Evolutionary conservation across 2,113 vertebrate species (phyloP).

Genomic region (Nibea albiflora): DNA sequence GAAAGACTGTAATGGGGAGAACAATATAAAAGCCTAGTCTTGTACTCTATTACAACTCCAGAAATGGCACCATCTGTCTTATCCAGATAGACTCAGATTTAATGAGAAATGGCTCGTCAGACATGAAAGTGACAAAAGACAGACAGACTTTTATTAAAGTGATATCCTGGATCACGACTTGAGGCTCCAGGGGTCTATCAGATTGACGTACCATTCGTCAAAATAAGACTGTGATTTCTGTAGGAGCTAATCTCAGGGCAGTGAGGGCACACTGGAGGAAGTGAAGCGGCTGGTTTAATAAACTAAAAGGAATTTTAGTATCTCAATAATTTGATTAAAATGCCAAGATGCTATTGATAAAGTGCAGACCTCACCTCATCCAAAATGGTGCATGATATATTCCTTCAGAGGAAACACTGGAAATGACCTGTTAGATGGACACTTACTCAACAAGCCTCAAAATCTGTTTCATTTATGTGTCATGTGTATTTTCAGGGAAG

Average conservation of each 20-base stretch:
- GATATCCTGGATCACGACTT: not conserved
- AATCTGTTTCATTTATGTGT: not conserved
- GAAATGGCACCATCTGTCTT: not conserved
- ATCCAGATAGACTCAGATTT: not conserved
- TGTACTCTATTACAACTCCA: not conserved
- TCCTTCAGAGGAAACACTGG: not conserved
- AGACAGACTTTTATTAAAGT: not conserved
- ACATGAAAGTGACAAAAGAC: not conserved
- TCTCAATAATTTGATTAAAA: no score
- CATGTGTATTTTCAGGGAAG: constrained; percentile 76
- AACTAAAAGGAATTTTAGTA: no score
- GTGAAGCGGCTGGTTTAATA: no score
- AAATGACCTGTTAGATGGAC: not conserved
- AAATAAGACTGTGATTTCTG: not conserved
- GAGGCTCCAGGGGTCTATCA: not conserved
- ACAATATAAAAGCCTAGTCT: not conserved
- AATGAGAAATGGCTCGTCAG: not conserved
- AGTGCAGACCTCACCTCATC: not conserved
- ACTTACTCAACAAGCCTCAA: no score
- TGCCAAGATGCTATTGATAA: no score
- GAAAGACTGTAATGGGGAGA: no score
- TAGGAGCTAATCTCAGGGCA: not conserved
- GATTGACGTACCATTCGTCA: no score
- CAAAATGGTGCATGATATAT: not conserved
- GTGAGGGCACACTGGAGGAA: not conserved